Evolutionary conservation across 2,888 invertebrate genomes (phyloP).

Genomic region (Caenorhabditis japonica): DNA sequence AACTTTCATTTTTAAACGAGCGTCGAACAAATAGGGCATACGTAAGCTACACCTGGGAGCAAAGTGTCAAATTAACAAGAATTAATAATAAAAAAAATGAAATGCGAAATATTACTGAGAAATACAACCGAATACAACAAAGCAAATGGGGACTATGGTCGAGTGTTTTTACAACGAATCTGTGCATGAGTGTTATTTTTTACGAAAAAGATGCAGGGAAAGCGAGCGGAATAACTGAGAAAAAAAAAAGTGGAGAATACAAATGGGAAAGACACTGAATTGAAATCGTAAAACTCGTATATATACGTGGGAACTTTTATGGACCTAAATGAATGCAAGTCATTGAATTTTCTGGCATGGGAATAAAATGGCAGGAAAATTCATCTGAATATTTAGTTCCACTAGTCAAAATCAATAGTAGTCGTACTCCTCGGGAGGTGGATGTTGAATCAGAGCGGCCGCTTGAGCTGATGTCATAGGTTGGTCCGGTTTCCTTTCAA

Average conservation of each 20-base stretch:
- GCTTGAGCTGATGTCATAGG: slow-evolving; percentile 38
- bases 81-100: background rate
- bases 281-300: slow-evolving; percentile 3
- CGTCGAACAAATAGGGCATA: too few relatives aligned
- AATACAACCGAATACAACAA: too few relatives aligned
- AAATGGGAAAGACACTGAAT: background rate
- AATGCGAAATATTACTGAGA: background rate
- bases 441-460: slow-evolving; percentile 33
- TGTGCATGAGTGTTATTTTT: too few relatives aligned
- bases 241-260: background rate
- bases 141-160: too few relatives aligned
- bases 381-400: too few relatives aligned
- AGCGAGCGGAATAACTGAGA: background rate
- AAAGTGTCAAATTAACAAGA: background rate
- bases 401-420: slow-evolving; percentile 8
- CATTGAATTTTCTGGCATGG: too few relatives aligned
- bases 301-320: too few relatives aligned
- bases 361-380: too few relatives aligned
- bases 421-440: slow-evolving; percentile 12
- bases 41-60: too few relatives aligned
- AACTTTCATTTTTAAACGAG: slow-evolving; percentile 4
- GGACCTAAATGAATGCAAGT: too few relatives aligned
- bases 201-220: background rate
- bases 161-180: too few relatives aligned
- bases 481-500: background rate